Evolutionary conservation across 1,140 invertebrate genomes (phyloP).

Genomic region (Solenopsis invicta): DNA sequence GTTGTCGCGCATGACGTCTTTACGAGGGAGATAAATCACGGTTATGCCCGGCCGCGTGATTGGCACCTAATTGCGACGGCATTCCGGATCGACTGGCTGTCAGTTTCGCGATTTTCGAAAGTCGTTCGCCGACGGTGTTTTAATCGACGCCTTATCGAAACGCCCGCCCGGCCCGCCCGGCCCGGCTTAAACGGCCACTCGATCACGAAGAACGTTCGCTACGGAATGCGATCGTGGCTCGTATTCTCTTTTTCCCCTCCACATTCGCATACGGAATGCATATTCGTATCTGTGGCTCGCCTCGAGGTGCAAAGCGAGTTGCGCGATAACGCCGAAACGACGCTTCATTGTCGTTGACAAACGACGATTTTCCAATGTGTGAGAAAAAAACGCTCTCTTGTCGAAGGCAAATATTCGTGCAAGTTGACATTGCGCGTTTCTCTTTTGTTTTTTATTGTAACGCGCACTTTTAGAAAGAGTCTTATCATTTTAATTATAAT

Average conservation of each 20-base stretch:
- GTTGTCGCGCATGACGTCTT: conserved; percentile 59
- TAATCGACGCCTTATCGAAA: conserved; percentile 64
- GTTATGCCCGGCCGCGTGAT: conserved; percentile 57
- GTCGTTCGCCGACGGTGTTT: conserved; percentile 50
- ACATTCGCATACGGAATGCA: conserved; percentile 63
- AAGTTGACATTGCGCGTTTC: too few species aligned
- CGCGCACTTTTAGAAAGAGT: not conserved
- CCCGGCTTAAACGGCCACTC: conserved; percentile 60
- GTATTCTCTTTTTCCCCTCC: conserved; percentile 48
- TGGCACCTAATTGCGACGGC: conserved; percentile 63
- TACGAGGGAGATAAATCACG: conserved; percentile 63
- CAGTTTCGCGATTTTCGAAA: conserved; percentile 63
- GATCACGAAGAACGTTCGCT: conserved; percentile 50
- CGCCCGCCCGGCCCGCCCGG: conserved; percentile 27
- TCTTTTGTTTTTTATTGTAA: not conserved
- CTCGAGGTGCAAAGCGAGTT: conserved; percentile 67
- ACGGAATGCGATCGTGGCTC: conserved; percentile 70
- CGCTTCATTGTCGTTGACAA: conserved; percentile 17
- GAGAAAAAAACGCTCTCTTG: not conserved
- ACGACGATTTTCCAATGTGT: conserved; percentile 49
- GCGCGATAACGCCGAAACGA: conserved; percentile 68
- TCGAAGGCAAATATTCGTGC: conserved; percentile 12
- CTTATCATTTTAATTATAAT: not conserved
- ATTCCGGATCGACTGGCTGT: conserved; percentile 61
- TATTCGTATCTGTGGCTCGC: conserved; percentile 65